Evolutionary conservation across 2,888 invertebrate genomes (phyloP).

Genomic region (Drosophila falleni): DNA sequence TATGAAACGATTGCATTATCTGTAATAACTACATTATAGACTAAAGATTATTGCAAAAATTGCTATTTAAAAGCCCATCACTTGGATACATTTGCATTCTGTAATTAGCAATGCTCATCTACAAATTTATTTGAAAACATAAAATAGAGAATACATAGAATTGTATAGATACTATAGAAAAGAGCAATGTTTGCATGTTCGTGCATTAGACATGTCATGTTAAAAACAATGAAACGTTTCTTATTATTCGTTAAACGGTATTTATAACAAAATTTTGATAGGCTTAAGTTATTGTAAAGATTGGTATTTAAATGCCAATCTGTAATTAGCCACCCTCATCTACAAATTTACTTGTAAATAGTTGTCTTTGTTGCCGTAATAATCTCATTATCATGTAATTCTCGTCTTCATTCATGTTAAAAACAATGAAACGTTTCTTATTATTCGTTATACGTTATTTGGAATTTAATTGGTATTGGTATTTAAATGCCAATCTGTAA

Average conservation of each 20-base stretch:
- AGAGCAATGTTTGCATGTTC: neutral
- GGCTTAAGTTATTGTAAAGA: constrained; percentile 1
- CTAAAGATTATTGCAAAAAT: neutral
- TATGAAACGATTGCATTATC: constrained; percentile 12
- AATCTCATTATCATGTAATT: constrained; percentile 9
- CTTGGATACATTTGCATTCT: neutral
- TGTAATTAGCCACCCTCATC: neutral
- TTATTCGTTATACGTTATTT: too few species aligned
- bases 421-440: too few species aligned
- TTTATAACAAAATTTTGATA: neutral
- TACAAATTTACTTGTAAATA: constrained; percentile 10
- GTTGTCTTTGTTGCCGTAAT: constrained; percentile 26
- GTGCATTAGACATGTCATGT: too few species aligned
- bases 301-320: neutral
- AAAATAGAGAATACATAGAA: neutral
- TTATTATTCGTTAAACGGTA: constrained; percentile 4
- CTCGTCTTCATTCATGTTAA: too few species aligned
- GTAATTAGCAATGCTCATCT: neutral
- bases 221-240: constrained; percentile 6
- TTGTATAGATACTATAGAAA: neutral
- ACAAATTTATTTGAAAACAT: constrained; percentile 9
- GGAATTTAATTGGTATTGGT: too few species aligned
- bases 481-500: constrained; percentile 5
- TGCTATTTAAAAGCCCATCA: neutral
- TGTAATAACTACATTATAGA: neutral